Conservation (phyloP, 2,797 vertebrate species). For the Pangasius krempfi region DNA sequence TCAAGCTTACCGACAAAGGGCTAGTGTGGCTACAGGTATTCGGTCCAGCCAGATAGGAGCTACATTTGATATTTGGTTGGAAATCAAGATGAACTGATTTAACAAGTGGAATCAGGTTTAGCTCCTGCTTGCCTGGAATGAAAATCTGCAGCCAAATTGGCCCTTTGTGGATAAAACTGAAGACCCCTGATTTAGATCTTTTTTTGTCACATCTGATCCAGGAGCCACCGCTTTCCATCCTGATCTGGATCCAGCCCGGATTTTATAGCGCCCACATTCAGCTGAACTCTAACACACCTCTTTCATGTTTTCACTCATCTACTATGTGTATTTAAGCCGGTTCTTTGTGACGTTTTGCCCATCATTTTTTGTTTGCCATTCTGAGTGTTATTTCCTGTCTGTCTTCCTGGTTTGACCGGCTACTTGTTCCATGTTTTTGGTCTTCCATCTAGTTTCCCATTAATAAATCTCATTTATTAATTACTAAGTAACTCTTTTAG, state of each 20-base stretch:
- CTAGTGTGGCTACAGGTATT: neutral
- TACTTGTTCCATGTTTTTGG: neutral
- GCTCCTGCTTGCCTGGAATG: neutral
- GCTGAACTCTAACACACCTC: neutral
- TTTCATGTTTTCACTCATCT: neutral
- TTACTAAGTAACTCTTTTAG: neutral
- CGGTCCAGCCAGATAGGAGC: neutral
- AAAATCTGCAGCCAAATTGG: neutral
- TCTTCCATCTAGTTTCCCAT: neutral
- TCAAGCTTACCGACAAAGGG: neutral
- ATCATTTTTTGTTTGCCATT: neutral
- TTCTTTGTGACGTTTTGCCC: neutral
- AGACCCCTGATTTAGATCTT: neutral
- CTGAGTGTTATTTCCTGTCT: neutral
- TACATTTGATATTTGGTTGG: neutral
- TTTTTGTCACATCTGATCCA: neutral
- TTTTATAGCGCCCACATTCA: neutral
- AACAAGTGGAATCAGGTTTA: neutral
- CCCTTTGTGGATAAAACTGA: neutral
- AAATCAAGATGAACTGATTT: neutral
- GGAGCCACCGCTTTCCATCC: neutral
- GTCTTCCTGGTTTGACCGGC: neutral
- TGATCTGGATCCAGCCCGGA: neutral
- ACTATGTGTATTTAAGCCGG: neutral
- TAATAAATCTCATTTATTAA: no score